These are phyloP conservation scores for Cydia fagiglandana DNA, from an alignment of 1,140 invertebrate genomes.

Conservation along the genomic window DNA sequence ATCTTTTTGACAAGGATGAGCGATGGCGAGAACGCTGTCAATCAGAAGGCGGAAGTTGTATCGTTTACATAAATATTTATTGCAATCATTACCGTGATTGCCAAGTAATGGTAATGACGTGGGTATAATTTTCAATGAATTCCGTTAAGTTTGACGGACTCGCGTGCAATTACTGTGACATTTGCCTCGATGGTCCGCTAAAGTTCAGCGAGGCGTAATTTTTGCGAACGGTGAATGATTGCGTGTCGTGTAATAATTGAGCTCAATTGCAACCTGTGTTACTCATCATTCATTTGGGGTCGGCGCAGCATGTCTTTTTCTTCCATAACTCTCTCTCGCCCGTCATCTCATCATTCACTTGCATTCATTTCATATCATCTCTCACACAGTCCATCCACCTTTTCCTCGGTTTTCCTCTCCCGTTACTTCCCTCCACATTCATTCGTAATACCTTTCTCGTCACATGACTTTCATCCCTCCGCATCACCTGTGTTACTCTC, in stretches of 20 bases:
- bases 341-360: no score
- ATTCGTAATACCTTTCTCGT: no score
- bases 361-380: no score
- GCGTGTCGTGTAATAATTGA: neutral
- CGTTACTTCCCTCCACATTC: no score
- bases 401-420: no score
- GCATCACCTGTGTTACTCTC: neutral
- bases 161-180: constrained; percentile 26
- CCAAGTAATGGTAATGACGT: constrained; percentile 15
- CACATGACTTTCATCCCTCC: no score
- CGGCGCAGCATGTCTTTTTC: no score
- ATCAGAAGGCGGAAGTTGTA: constrained; percentile 11
- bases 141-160: constrained; percentile 27
- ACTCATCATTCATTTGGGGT: no score
- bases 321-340: no score
- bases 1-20: constrained; percentile 13
- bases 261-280: neutral
- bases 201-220: constrained; percentile 24
- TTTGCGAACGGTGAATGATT: constrained; percentile 2
- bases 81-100: constrained; percentile 21
- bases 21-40: constrained; percentile 22
- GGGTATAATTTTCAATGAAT: constrained; percentile 31
- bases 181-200: constrained; percentile 16
- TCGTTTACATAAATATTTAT: constrained; percentile 31
- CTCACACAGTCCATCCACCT: no score